A percentile compares a stretch with the other conserved stretches of the same genome.
These are phyloP conservation scores for Thryonomys swinderianus DNA, from an alignment of 2,113 vertebrate genomes.

Conservation along the genomic window DNA sequence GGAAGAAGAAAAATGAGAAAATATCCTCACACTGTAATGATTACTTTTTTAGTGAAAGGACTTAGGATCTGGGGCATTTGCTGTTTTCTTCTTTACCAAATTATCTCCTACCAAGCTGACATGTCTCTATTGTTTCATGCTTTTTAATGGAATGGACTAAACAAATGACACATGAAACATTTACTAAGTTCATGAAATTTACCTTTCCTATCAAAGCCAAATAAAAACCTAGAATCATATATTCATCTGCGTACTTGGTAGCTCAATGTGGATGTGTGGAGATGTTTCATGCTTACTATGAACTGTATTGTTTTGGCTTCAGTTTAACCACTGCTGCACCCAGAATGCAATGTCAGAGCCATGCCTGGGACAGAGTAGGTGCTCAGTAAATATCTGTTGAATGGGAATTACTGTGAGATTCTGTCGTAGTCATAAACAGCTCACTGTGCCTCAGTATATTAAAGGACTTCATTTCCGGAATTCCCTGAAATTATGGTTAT, in stretches of 20 bases:
- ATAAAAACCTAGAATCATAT: constrained; percentile 1
- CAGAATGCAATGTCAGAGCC: not conserved
- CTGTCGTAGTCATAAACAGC: not conserved
- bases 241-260: not conserved
- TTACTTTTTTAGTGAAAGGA: not conserved
- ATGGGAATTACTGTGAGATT: not conserved
- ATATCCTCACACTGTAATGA: not conserved
- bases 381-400: constrained; percentile 47
- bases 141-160: constrained; percentile 8
- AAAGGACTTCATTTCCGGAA: not conserved
- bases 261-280: not conserved
- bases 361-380: not conserved
- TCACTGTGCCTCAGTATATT: not conserved
- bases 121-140: not conserved
- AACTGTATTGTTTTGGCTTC: not conserved
- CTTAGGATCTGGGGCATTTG: not conserved
- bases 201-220: not conserved
- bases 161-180: not conserved
- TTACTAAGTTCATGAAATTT: not conserved
- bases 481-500: constrained; percentile 3
- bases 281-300: not conserved
- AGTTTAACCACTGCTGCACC: not conserved
- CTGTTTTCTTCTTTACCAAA: not conserved
- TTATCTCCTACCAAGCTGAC: not conserved
- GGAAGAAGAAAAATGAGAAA: not conserved